These are phyloP conservation scores for Steinernema hermaphroditum DNA, from an alignment of 2,888 invertebrate species.

Conservation along the genomic window DNA sequence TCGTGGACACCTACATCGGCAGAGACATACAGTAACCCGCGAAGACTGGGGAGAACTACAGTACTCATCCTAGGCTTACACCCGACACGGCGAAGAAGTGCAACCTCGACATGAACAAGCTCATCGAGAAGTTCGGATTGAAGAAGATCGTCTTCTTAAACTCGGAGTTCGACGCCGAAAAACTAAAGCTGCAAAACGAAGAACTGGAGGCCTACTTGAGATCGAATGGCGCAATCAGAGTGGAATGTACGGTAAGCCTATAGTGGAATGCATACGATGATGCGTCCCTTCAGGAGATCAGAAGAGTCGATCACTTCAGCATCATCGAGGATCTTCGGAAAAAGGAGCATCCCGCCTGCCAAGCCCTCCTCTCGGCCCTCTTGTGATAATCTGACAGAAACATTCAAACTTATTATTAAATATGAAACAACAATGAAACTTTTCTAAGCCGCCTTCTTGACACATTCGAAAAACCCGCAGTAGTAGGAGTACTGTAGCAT, in stretches of 20 bases:
- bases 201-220: conserved; percentile 10
- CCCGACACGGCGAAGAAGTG: not conserved
- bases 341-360: not conserved
- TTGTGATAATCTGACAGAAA: not conserved
- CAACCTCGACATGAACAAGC: not conserved
- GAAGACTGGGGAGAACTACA: not conserved
- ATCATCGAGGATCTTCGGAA: conserved; percentile 31
- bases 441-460: conserved; percentile 1
- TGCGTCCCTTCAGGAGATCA: conserved; percentile 11
- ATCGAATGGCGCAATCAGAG: not conserved
- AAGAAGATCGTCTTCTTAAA: conserved; percentile 7
- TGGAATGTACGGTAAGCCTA: not conserved
- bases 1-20: conserved; percentile 31
- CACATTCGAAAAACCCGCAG: conserved; percentile 45
- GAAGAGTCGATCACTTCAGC: conserved; percentile 32
- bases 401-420: no score
- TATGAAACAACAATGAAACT: no score
- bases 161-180: conserved; percentile 25
- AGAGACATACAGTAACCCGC: conserved; percentile 18
- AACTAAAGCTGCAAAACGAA: conserved; percentile 15
- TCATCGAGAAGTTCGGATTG: not conserved
- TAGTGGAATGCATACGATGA: not conserved
- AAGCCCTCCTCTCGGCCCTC: not conserved
- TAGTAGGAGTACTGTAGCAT: conserved; percentile 45
- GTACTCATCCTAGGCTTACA: not conserved